Percentiles rank a stretch among this genome's conserved stretches.
These are phyloP conservation scores for Falco novaeseelandiae DNA, from an alignment of 2,797 vertebrate species.

Conservation along the genomic window DNA sequence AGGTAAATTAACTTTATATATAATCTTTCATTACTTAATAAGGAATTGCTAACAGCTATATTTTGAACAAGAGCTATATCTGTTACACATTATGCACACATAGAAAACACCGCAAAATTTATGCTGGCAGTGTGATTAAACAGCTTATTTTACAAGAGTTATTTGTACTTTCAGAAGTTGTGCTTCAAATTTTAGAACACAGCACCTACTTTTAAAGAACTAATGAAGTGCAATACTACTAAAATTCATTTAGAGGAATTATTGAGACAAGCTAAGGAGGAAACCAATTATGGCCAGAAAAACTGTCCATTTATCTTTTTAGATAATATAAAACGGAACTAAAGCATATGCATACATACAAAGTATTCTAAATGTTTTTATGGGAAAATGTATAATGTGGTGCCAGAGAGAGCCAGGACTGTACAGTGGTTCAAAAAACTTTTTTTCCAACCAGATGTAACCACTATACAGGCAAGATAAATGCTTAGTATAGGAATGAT, in stretches of 20 bases:
- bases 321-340: background rate
- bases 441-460: background rate
- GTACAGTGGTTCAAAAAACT: background rate
- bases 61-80: background rate
- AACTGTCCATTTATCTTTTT: background rate
- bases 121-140: background rate
- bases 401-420: background rate
- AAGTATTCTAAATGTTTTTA: background rate
- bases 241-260: constrained; percentile 17
- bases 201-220: background rate
- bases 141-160: background rate
- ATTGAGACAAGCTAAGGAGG: background rate
- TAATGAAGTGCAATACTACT: background rate
- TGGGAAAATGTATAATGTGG: background rate
- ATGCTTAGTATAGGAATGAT: background rate
- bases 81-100: background rate
- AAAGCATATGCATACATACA: background rate
- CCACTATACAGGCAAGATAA: background rate
- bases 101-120: background rate
- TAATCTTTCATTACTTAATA: background rate
- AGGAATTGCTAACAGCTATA: background rate
- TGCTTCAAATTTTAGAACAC: background rate
- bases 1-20: background rate
- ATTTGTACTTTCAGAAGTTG: background rate
- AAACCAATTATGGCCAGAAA: background rate